Evolutionary conservation across 2,113 vertebrate species (phyloP).

Genomic region (Burhinus oedicnemus): DNA sequence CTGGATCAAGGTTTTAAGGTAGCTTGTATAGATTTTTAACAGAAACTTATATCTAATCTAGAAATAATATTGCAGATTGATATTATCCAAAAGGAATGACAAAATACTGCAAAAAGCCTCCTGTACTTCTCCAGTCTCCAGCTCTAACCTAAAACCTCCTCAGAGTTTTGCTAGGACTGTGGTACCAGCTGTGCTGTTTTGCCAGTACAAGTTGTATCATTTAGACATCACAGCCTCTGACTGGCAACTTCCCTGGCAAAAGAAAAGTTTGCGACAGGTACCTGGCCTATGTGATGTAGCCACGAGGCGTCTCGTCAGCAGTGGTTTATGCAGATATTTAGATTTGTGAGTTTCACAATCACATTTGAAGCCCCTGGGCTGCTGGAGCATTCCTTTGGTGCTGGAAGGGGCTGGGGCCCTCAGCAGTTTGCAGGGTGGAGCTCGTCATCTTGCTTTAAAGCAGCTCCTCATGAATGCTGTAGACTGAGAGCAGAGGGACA

Average conservation of each 20-base stretch:
- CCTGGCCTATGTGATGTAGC: background rate
- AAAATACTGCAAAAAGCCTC: background rate
- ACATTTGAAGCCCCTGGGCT: background rate
- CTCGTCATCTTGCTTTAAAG: background rate
- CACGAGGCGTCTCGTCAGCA: background rate
- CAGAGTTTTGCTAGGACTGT: background rate
- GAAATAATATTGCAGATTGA: background rate
- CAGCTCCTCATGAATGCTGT: background rate
- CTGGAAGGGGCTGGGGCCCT: background rate
- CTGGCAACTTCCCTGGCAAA: background rate
- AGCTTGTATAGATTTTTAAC: background rate
- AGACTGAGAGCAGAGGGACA: constrained; percentile 35
- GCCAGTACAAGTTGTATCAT: background rate
- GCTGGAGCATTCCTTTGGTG: background rate
- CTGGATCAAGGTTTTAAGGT: background rate
- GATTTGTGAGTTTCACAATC: background rate
- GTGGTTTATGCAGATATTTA: background rate
- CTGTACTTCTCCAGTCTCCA: background rate
- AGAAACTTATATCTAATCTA: background rate
- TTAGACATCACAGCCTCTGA: background rate
- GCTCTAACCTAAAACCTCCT: background rate
- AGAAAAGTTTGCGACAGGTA: background rate
- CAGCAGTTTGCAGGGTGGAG: constrained; percentile 32
- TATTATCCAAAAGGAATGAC: background rate
- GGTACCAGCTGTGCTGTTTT: background rate